Evolutionary conservation across 2,888 invertebrate species (phyloP).

Genomic region (Nematopogon swammerdamellus): DNA sequence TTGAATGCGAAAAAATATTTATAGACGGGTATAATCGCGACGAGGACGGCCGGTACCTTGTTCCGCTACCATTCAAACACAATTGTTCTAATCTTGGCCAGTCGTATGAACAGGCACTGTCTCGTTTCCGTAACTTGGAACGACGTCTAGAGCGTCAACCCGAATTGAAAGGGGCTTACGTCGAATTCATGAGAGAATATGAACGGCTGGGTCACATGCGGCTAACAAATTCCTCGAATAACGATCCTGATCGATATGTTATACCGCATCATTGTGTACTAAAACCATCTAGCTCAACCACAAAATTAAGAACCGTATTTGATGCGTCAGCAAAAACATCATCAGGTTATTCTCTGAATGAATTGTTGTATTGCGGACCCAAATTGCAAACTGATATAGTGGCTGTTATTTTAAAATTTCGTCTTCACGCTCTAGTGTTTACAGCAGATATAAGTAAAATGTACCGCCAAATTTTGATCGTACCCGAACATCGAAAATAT

Average conservation of each 20-base stretch:
- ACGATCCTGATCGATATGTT: neutral
- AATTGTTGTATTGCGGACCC: conserved; percentile 12
- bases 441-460: conserved; percentile 11
- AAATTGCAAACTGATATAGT: conserved; percentile 14
- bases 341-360: conserved; percentile 10
- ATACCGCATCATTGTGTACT: conserved; percentile 13
- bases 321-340: conserved; percentile 13
- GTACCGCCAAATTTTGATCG: conserved; percentile 3
- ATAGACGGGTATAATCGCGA: neutral
- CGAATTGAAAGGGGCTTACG: conserved; percentile 4
- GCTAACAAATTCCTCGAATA: no score
- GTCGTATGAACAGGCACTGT: neutral
- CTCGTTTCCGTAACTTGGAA: neutral
- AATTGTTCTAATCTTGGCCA: neutral
- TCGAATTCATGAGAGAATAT: conserved; percentile 13
- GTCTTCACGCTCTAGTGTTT: conserved; percentile 11
- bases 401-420: conserved; percentile 11
- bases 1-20: neutral
- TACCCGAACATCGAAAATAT: conserved; percentile 1
- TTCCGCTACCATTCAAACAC: neutral
- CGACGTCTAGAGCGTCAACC: neutral
- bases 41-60: neutral
- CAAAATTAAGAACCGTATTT: conserved; percentile 15
- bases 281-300: conserved; percentile 10
- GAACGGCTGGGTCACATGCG: conserved; percentile 12